Conservation (phyloP, 2,113 vertebrate species). For the Steatornis caripensis region DNA sequence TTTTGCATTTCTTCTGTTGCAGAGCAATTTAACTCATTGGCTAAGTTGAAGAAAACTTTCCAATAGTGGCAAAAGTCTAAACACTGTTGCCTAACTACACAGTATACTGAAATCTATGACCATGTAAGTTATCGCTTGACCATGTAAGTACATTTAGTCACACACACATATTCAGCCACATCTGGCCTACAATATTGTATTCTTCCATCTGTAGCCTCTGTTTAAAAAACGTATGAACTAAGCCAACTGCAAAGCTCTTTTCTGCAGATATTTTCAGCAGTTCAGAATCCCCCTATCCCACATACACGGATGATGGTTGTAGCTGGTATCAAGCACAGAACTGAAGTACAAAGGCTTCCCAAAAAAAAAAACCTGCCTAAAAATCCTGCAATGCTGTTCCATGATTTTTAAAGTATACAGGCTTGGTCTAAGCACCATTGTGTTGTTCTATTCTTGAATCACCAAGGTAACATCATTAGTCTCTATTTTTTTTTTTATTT, state of each 20-base stretch:
- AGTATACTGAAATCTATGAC: neutral
- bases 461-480: neutral
- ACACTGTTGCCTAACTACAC: neutral
- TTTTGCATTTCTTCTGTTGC: neutral
- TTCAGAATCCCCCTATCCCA: neutral
- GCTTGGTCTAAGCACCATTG: neutral
- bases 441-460: neutral
- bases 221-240: neutral
- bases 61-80: neutral
- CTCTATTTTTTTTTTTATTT: accelerated
- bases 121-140: neutral
- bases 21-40: neutral
- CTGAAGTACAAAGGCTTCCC: neutral
- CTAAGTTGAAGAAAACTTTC: neutral
- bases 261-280: neutral
- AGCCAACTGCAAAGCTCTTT: neutral
- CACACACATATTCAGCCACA: neutral
- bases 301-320: neutral
- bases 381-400: neutral
- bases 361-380: neutral
- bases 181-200: neutral
- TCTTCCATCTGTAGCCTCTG: neutral
- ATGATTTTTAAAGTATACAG: neutral
- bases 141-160: neutral
- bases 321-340: neutral